Evolutionary conservation across 2,113 vertebrate species (phyloP).

Genomic region (Orycteropus afer): DNA sequence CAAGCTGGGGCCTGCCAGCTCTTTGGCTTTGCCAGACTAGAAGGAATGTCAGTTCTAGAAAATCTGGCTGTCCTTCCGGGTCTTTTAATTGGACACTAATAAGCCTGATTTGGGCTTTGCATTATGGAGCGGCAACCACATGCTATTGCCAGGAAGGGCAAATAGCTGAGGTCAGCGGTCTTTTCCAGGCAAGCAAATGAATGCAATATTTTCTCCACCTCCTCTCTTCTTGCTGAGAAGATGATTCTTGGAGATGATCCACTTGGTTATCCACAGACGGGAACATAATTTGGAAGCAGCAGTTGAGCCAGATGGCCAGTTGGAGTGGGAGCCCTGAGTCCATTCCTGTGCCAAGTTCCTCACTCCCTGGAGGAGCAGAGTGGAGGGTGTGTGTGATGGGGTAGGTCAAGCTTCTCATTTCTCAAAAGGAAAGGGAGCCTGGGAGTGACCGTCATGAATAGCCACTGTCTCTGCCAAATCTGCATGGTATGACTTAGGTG

Average conservation of each 20-base stretch:
- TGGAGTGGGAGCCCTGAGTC: slow-evolving; percentile 3
- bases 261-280: background rate
- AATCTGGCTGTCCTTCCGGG: slow-evolving; percentile 3
- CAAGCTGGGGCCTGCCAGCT: background rate
- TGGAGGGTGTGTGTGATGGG: background rate
- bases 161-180: background rate
- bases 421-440: slow-evolving; percentile 14
- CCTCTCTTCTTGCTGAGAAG: slow-evolving; percentile 43
- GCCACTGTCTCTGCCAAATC: slow-evolving; percentile 27
- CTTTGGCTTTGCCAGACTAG: background rate
- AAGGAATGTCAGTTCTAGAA: background rate
- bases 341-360: slow-evolving; percentile 45
- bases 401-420: background rate
- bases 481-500: background rate
- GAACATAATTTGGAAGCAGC: slow-evolving; percentile 50
- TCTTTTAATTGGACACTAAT: slow-evolving; percentile 40
- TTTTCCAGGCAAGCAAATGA: slow-evolving; percentile 52
- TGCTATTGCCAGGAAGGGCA: background rate
- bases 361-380: background rate
- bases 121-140: background rate
- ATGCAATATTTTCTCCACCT: background rate
- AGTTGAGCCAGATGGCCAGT: slow-evolving; percentile 61
- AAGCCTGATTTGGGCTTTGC: slow-evolving; percentile 18
- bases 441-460: background rate
- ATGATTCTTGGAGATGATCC: slow-evolving; percentile 56